Percentiles rank a stretch among this genome's conserved stretches.
Evolutionary conservation across 2,888 invertebrate genomes (phyloP).

Genomic region (Rhorus exstirpatorius): DNA sequence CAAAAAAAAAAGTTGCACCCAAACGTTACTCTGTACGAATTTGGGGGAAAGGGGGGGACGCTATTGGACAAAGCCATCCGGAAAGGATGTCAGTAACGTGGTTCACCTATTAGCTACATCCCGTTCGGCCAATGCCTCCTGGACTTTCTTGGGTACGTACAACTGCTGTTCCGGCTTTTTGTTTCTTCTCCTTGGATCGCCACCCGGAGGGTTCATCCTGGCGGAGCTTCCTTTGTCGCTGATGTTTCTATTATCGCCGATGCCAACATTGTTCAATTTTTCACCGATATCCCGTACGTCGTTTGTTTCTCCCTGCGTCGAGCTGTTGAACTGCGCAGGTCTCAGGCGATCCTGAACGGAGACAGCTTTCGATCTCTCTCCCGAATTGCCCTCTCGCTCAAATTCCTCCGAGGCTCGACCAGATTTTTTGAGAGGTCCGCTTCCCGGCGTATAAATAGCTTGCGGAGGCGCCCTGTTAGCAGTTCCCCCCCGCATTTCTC

Average conservation of each 20-base stretch:
- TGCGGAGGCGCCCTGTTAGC: conserved; percentile 90
- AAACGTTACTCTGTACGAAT: not conserved
- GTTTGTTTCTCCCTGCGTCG: conserved; percentile 72
- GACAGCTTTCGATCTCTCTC: conserved; percentile 77
- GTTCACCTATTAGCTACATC: conserved; percentile 82
- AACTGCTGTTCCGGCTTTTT: conserved; percentile 88
- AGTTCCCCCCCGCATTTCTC: conserved; percentile 88
- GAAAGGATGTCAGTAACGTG: conserved; percentile 55
- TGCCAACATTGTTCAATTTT: conserved; percentile 48
- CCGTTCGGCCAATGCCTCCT: conserved; percentile 85
- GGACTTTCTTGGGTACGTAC: conserved; percentile 87
- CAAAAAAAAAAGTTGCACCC: too few relatives aligned
- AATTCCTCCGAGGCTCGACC: conserved; percentile 88
- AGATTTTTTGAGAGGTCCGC: conserved; percentile 91
- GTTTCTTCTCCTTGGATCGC: conserved; percentile 81
- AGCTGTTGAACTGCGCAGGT: conserved; percentile 77
- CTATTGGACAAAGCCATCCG: conserved; percentile 13
- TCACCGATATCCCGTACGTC: conserved; percentile 14
- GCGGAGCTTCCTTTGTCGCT: conserved; percentile 77
- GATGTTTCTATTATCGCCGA: conserved; percentile 75
- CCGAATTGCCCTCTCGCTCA: conserved; percentile 84
- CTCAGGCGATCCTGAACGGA: conserved; percentile 82
- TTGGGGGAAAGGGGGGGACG: not conserved
- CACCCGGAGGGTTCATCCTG: conserved; percentile 77
- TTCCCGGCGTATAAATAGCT: conserved; percentile 92